Evolutionary conservation across 1,140 invertebrate genomes (phyloP).

Genomic region (Cotesia glomerata): DNA sequence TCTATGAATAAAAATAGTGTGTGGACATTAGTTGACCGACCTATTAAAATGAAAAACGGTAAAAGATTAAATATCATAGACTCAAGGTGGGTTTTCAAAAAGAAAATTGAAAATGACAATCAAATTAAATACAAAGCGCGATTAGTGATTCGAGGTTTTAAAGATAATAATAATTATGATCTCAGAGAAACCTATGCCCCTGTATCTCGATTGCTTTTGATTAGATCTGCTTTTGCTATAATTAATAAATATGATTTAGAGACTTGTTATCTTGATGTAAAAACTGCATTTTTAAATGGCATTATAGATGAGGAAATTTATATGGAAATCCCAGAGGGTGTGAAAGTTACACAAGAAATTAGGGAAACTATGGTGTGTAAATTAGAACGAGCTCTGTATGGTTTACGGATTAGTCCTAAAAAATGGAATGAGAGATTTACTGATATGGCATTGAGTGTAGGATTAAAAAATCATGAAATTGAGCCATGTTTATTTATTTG

Average conservation of each 20-base stretch:
- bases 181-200: slow-evolving; percentile 26
- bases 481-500: slow-evolving; percentile 51
- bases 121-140: slow-evolving; percentile 13
- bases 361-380: slow-evolving; percentile 30
- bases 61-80: background rate
- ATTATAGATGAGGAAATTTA: slow-evolving; percentile 53
- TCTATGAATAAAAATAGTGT: slow-evolving; percentile 9
- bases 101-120: background rate
- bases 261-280: slow-evolving; percentile 49
- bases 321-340: slow-evolving; percentile 51
- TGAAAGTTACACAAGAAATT: background rate
- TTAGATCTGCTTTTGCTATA: slow-evolving; percentile 22
- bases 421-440: slow-evolving; percentile 25
- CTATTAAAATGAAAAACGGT: background rate
- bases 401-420: background rate
- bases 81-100: background rate
- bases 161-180: slow-evolving; percentile 21
- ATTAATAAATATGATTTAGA: slow-evolving; percentile 36
- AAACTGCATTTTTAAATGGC: slow-evolving; percentile 51
- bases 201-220: slow-evolving; percentile 24
- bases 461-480: slow-evolving; percentile 34
- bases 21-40: slow-evolving; percentile 10
- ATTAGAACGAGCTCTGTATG: slow-evolving; percentile 47
- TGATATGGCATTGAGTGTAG: slow-evolving; percentile 25
- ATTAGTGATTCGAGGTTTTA: slow-evolving; percentile 24